These are phyloP conservation scores for Druon quercuslanigerum DNA, from an alignment of 1,140 invertebrate genomes.

Conservation along the genomic window DNA sequence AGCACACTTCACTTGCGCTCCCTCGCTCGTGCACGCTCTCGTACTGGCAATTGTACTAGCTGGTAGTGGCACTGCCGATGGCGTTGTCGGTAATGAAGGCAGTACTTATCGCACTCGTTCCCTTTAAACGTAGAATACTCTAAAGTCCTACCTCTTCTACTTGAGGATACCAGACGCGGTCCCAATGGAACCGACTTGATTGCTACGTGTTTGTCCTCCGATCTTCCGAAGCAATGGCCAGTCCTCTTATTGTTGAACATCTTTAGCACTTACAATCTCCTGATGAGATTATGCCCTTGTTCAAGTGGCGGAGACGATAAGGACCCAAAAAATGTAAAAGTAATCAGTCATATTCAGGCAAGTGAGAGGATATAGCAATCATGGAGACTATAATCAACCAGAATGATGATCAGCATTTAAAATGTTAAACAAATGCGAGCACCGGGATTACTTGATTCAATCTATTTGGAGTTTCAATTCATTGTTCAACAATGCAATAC, in stretches of 20 bases:
- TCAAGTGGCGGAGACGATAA: no score
- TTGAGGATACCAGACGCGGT: slow-evolving; percentile 12
- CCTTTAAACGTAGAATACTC: slow-evolving; percentile 58
- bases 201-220: slow-evolving; percentile 62
- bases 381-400: no score
- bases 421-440: no score
- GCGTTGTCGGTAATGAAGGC: slow-evolving; percentile 43
- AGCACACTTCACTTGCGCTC: slow-evolving; percentile 38
- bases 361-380: no score
- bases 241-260: slow-evolving; percentile 32
- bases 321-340: no score
- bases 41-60: slow-evolving; percentile 38
- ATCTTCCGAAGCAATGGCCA: slow-evolving; percentile 54
- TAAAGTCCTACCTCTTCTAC: slow-evolving; percentile 46
- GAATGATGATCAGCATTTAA: no score
- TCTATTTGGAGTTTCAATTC: background rate
- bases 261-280: background rate
- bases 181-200: slow-evolving; percentile 59
- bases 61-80: slow-evolving; percentile 32
- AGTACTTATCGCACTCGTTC: slow-evolving; percentile 30
- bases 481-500: background rate
- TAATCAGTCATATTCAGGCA: no score
- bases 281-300: no score
- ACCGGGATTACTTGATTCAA: no score
- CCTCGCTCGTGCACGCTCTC: slow-evolving; percentile 9